Evolutionary conservation across 2,888 invertebrate genomes (phyloP).

Genomic region (Palloptera scutellata): DNA sequence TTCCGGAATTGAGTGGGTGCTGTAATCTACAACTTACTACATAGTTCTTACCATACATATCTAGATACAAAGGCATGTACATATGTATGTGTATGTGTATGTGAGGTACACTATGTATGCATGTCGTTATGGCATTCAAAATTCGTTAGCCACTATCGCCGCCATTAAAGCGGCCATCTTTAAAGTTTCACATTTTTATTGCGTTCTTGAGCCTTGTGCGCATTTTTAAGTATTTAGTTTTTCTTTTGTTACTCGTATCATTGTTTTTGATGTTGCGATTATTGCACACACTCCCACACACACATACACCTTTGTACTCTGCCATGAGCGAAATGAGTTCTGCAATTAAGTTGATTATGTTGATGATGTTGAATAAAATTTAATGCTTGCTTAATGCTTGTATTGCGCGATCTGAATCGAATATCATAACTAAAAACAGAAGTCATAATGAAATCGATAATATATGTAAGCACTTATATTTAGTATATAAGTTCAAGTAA

Average conservation of each 20-base stretch:
- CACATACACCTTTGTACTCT: no score
- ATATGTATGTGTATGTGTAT: background rate
- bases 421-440: no score
- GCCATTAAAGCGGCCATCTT: slow-evolving; percentile 37
- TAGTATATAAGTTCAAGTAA: no score
- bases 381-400: no score
- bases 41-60: no score
- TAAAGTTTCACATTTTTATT: slow-evolving; percentile 36
- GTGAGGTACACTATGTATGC: background rate
- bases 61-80: background rate
- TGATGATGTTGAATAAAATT: no score
- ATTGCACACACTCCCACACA: background rate
- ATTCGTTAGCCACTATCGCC: background rate
- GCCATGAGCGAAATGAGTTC: no score
- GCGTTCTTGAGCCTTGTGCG: slow-evolving; percentile 13
- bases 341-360: no score
- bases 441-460: no score
- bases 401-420: no score
- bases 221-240: slow-evolving; percentile 1
- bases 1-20: slow-evolving; percentile 24
- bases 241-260: background rate
- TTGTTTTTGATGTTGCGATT: slow-evolving; percentile 16
- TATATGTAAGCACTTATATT: no score
- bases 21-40: slow-evolving; percentile 4
- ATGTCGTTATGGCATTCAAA: background rate